Evolutionary conservation across 2,113 vertebrate genomes (phyloP), one percentile per base, ranked within the genome.

Genomic region (Dromaius novaehollandiae): DNA sequence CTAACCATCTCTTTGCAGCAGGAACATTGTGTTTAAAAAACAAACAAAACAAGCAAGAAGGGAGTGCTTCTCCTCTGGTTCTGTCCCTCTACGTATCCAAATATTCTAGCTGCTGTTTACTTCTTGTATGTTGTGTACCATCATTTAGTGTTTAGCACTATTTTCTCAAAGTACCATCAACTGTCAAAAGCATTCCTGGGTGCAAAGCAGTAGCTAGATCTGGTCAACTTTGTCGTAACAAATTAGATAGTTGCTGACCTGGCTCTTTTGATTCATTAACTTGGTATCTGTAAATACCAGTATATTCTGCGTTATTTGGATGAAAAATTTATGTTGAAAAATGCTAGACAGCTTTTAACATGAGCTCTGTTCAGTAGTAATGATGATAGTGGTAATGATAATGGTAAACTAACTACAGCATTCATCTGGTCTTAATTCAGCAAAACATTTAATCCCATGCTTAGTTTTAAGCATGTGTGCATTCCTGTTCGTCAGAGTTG

Each of bases 11-110:
- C 78, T 75, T 90, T 89, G 48, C 24, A 85, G 76, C 48, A 95
- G 56, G 60, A 93, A 84, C 53, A 25, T 44, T 82, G 38, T 84
- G 69, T 96, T 95, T 95, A 17, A 88, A 58, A 96, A 94, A 58
- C 78, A 95, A 94, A 77, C 55, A 56, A 56, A 56, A 24, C 11
- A 58, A 55, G 38, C 53, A 64, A 55, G 42, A 21, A 1, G 70
- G 48, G 88, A 95, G 95, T 78, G 71, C 46, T 30, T 85, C 63
- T 56, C 73, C 50, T 48, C 48, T 82, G 24, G 26, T 82, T 82
- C 90, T 86, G 48, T 61, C 78, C 18, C 68, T 91, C 76, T 64
- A 14, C 0, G 0, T 51, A 36, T 63, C 44, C 8, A 61, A 65
- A 42, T 91, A 83, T 40, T 87, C 63, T 60, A 70, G 24, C n/a